These are phyloP conservation scores for Pycnomerus fuliginosus DNA, from an alignment of 2,888 invertebrate genomes.

Conservation along the genomic window DNA sequence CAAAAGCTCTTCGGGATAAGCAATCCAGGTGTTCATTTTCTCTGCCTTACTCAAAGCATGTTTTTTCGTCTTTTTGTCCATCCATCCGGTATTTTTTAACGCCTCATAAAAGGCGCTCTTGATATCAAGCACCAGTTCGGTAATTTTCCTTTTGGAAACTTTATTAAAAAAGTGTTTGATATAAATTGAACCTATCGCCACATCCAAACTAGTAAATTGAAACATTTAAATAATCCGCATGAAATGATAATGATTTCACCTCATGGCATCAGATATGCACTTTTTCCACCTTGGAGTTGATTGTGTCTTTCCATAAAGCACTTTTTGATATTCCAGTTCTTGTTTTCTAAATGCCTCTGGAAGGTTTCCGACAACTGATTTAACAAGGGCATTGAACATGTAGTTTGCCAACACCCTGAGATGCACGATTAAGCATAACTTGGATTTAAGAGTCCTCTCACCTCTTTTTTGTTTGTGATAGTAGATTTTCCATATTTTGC, in stretches of 20 bases:
- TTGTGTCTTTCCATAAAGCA: conserved; percentile 6
- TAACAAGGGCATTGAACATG: conserved; percentile 26
- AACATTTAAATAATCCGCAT: too few species aligned
- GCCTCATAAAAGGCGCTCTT: conserved; percentile 13
- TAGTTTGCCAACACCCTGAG: conserved; percentile 29
- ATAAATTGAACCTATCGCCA: conserved; percentile 3
- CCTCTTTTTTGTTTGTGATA: conserved; percentile 16
- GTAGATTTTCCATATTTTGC: conserved; percentile 18
- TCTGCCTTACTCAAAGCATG: conserved; percentile 29
- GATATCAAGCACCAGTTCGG: conserved; percentile 1
- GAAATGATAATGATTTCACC: too few species aligned
- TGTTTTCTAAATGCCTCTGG: conserved; percentile 23
- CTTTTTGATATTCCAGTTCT: conserved; percentile 16
- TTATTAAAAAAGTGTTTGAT: conserved; percentile 3
- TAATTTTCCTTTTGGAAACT: background rate
- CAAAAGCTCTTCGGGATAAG: conserved; percentile 17
- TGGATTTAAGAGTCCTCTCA: conserved; percentile 3
- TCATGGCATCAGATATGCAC: conserved; percentile 2
- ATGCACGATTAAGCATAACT: background rate
- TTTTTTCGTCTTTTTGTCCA: conserved; percentile 32
- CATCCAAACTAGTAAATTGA: conserved; percentile 4
- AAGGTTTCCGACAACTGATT: conserved; percentile 16
- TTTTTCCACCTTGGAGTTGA: conserved; percentile 11
- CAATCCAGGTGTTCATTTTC: conserved; percentile 22
- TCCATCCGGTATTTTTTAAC: conserved; percentile 32